Evolutionary conservation across 2,113 vertebrate genomes (phyloP).

Genomic region (Zootoca vivipara): DNA sequence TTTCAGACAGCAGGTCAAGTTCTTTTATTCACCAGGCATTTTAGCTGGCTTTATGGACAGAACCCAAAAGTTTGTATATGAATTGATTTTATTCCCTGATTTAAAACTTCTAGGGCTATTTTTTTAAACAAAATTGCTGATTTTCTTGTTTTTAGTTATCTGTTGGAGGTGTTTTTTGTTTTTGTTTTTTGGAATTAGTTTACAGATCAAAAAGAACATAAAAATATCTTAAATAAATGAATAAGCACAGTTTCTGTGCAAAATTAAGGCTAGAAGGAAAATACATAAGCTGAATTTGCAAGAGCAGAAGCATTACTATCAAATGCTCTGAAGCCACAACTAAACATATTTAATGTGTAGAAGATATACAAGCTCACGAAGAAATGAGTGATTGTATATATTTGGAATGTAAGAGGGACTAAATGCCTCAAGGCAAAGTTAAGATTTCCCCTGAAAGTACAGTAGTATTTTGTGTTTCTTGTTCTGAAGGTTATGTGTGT

Average conservation of each 20-base stretch:
- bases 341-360: neutral
- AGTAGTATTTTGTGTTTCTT: neutral
- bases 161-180: no score
- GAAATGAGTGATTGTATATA: neutral
- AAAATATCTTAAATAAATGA: neutral
- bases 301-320: neutral
- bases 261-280: neutral
- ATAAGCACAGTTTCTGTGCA: neutral
- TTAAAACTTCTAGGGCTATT: neutral
- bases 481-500: neutral
- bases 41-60: neutral
- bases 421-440: neutral
- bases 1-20: neutral
- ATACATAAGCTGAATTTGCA: neutral
- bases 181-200: neutral
- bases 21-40: neutral
- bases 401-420: neutral
- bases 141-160: neutral
- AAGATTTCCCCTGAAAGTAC: neutral
- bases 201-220: neutral
- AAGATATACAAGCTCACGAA: neutral
- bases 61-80: neutral
- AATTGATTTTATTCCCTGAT: neutral
- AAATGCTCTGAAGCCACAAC: neutral
- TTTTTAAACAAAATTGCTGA: neutral